These are phyloP conservation scores for Lissonota sp. DNA, from an alignment of 2,888 invertebrate species.

Conservation along the genomic window DNA sequence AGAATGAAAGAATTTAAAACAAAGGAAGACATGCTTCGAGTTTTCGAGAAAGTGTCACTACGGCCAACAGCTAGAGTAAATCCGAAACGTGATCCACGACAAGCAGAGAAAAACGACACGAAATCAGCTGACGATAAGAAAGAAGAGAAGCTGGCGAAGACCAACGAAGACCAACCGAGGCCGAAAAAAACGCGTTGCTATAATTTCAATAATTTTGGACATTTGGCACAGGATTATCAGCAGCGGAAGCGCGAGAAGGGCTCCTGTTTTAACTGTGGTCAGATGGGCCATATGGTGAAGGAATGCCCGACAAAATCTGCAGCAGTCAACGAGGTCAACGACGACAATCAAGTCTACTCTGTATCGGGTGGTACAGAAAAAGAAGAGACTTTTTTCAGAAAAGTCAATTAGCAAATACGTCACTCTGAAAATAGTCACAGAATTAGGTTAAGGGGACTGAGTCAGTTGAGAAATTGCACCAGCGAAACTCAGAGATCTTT, in stretches of 20 bases:
- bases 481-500: too few relatives aligned
- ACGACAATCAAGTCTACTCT: conserved; percentile 8
- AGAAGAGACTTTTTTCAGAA: conserved; percentile 18
- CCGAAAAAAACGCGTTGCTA: conserved; percentile 20
- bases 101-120: background rate
- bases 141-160: background rate
- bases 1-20: conserved; percentile 53
- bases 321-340: conserved; percentile 9
- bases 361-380: background rate
- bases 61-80: conserved; percentile 8
- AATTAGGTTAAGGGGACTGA: too few relatives aligned
- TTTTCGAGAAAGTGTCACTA: conserved; percentile 44
- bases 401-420: conserved; percentile 11
- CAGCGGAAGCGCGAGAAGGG: conserved; percentile 17
- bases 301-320: conserved; percentile 34
- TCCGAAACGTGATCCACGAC: conserved; percentile 1
- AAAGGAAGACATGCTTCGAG: conserved; percentile 44
- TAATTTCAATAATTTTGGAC: conserved; percentile 38
- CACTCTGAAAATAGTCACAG: too few relatives aligned
- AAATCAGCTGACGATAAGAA: too few relatives aligned
- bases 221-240: conserved; percentile 6
- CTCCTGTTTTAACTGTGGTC: conserved; percentile 44
- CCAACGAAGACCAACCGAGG: conserved; percentile 5
- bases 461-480: too few relatives aligned
- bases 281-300: conserved; percentile 30